Evolutionary conservation across 2,113 vertebrate species (phyloP), one percentile per base, ranked within the genome.

Genomic region (Nibea coibor): DNA sequence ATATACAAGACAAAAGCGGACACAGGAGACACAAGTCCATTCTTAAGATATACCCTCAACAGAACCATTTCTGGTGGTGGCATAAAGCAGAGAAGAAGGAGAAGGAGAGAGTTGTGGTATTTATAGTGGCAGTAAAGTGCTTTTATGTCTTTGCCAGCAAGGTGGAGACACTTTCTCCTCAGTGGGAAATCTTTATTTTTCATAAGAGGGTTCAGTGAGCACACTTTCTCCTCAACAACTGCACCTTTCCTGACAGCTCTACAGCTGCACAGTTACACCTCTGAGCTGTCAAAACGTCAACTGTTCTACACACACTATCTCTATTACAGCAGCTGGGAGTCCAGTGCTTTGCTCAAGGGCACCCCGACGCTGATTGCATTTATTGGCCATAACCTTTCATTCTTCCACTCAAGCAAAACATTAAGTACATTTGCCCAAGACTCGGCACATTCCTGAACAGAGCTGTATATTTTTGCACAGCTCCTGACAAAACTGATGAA

Each of bases 101-200:
- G 68, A 78, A 53, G 42, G 78, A 75, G 62, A 61, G 31, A 66
- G 57, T 73, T 75, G 75, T 47, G 63, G 78, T 86, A 87, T 90
- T 89, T 88, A 86, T 82, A 90, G 89, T 82, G 64, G 77, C 58
- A 83, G 65, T 82, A 88, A 82, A 90, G 75, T 81, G 80, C 72
- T 79, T 84, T 89, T 78, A 83, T 81, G 76, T 84, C 79, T 84
- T 82, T 84, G 66, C 82, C 81, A 77, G 81, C 45, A 54, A 82
- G 54, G 64, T 84, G 50, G 72, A 87, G 77, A 85, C 75, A 71
- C 81, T 83, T 71, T 82, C 50, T 75, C 58, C 65, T 80, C 77
- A 72, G 72, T 72, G 72, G 85, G 87, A 89, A 82, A 87, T 78
- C 82, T 90, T 87, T 90, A 79, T 88, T 91, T 88, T 90, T 84